Evolutionary conservation across 2,113 vertebrate genomes (phyloP), one percentile per base, ranked within the genome.

Genomic region (Epinephelus fuscoguttatus): DNA sequence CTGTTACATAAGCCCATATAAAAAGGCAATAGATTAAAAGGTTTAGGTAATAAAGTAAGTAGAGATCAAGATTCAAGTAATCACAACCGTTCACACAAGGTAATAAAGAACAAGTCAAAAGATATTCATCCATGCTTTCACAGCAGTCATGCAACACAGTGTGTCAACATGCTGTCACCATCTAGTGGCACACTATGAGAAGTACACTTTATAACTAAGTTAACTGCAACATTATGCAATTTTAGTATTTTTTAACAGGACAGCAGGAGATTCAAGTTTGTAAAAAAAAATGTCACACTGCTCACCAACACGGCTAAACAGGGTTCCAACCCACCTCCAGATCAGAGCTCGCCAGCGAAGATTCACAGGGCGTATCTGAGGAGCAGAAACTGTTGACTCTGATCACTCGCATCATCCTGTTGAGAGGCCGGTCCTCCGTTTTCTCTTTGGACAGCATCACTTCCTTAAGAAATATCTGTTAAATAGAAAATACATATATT

Each of bases 241-340:
- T 42, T 42, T 42, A 30, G 30, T 30, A 30, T 30, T 30, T 30
- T 30, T 30, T 30, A 4, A 30, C 30, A 30, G 30, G 30, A 30
- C 30, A 30, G 30, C 30, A 30, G 30, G 30, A 30, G 30, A 30
- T 30, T 30, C 4, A 21, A 4, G 13, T 77, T 66, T 30, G 12
- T 3, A 42, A 56, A 50, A 45, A n/a, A n/a, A 66, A 45, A 66
- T 56, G 8, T 60, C 42, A 42, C 15, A 21, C 42, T 73, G 69
- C 27, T 73, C 55, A 68, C 57, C 33, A 42, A 40, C 37, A 25
- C 19, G 45, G 55, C 70, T 60, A 60, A 33, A 77, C 12, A 68
- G 14, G 27, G 7, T 21, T 69, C 87, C 45, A n/a, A 84, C 78
- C 59, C 80, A 97, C 96, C 96, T 97, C 95, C 0, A 97, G 94